Conservation (phyloP, 2,113 vertebrate species). For the Dunckerocampus dactyliophorus region DNA sequence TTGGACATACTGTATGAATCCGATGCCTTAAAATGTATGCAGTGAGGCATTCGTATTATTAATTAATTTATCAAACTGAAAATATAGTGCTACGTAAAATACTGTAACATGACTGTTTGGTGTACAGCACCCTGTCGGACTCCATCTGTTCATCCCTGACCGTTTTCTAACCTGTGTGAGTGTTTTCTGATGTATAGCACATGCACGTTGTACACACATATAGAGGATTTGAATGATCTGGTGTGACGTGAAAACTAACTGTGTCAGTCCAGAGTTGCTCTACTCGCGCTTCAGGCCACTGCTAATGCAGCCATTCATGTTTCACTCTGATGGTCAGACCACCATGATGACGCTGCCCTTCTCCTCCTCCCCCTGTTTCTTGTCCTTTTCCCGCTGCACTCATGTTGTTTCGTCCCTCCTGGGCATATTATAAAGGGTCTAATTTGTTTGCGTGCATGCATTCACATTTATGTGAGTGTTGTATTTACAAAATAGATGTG, state of each 20-base stretch:
- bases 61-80: too few species aligned
- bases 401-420: constrained; percentile 28
- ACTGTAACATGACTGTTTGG: constrained; percentile 12
- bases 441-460: constrained; percentile 11
- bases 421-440: constrained; percentile 17
- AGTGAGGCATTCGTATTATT: neutral
- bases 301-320: constrained; percentile 62
- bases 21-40: neutral
- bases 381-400: constrained; percentile 26
- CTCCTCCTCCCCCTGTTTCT: constrained; percentile 28
- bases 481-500: constrained; percentile 9
- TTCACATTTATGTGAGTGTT: neutral
- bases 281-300: constrained; percentile 58
- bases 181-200: neutral
- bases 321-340: constrained; percentile 61
- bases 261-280: constrained; percentile 54
- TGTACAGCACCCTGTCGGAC: constrained; percentile 24
- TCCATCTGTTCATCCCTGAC: constrained; percentile 13
- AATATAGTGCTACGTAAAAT: neutral
- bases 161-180: neutral
- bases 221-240: neutral
- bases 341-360: constrained; percentile 58
- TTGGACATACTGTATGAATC: constrained; percentile 17
- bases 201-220: neutral
- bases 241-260: constrained; percentile 35